A percentile compares a stretch with the other conserved stretches of the same genome.
Conservation (phyloP, 2,113 vertebrate genomes). For the Loxodonta africana region DNA sequence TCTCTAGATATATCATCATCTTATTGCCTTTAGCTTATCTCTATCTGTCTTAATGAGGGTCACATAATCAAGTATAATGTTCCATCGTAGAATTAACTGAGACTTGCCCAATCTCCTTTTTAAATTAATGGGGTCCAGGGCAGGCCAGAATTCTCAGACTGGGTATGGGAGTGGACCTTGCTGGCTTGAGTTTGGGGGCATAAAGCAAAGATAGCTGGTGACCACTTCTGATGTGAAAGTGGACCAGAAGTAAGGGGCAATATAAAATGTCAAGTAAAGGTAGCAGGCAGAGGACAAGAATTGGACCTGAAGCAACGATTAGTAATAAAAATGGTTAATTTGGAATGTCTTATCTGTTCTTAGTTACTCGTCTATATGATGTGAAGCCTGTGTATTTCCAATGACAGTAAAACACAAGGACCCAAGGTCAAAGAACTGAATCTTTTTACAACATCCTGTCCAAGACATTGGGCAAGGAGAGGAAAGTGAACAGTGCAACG, state of each 20-base stretch:
- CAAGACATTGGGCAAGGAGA: not conserved
- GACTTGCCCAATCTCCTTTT: not conserved
- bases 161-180: not conserved
- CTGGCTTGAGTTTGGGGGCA: not conserved
- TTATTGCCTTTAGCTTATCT: constrained; percentile 14
- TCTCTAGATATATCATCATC: constrained; percentile 27
- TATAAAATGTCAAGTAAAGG: not conserved
- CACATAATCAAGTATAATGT: not conserved
- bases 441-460: not conserved
- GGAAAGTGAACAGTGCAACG: not conserved
- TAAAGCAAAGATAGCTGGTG: not conserved
- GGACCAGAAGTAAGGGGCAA: not conserved
- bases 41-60: constrained; percentile 24
- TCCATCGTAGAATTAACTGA: not conserved
- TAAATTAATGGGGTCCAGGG: not conserved
- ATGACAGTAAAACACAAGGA: constrained; percentile 10
- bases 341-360: not conserved
- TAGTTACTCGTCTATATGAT: not conserved
- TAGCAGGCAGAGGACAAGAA: not conserved
- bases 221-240: not conserved
- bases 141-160: not conserved
- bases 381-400: constrained; percentile 23
- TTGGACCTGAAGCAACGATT: not conserved
- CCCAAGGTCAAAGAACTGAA: not conserved
- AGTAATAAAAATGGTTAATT: not conserved